A percentile compares a stretch with the other conserved stretches of the same genome.
These are phyloP conservation scores for Tinamus major DNA, from an alignment of 2,797 vertebrate species.

Conservation along the genomic window DNA sequence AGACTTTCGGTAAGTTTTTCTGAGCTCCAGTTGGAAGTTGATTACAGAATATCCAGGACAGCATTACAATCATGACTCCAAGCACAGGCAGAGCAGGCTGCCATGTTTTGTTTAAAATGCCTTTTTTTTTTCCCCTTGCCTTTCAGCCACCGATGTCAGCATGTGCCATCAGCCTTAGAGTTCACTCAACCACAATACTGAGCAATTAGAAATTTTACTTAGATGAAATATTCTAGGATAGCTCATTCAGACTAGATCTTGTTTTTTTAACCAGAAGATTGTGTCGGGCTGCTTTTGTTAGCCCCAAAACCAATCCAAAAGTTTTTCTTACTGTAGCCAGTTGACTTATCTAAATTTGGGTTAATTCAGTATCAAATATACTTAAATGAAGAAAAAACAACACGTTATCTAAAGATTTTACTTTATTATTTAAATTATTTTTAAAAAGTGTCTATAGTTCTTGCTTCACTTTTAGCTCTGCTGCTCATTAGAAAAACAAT, in stretches of 20 bases:
- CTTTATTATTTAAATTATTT: no score
- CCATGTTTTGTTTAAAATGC: slow-evolving; percentile 61
- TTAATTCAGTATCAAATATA: slow-evolving; percentile 4
- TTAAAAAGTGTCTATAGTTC: no score
- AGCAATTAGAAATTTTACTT: not conserved
- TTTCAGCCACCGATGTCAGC: not conserved
- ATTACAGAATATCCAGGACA: slow-evolving; percentile 75
- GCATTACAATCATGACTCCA: slow-evolving; percentile 77
- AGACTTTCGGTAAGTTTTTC: slow-evolving; percentile 81
- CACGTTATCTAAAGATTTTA: not conserved
- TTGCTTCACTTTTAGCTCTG: slow-evolving; percentile 44
- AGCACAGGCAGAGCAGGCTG: slow-evolving; percentile 69
- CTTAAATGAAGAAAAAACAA: not conserved
- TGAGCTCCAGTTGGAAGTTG: slow-evolving; percentile 80
- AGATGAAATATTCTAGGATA: not conserved
- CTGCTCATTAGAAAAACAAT: slow-evolving; percentile 57
- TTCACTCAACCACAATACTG: slow-evolving; percentile 61
- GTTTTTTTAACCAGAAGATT: slow-evolving; percentile 16
- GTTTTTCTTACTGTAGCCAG: slow-evolving; percentile 18
- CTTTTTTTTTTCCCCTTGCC: slow-evolving; percentile 52
- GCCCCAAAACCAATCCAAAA: slow-evolving; percentile 3
- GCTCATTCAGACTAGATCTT: slow-evolving; percentile 11
- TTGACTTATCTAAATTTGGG: slow-evolving; percentile 34
- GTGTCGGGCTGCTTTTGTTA: not conserved
- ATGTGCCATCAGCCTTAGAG: slow-evolving; percentile 66